Evolutionary conservation across 2,888 invertebrate species (phyloP).

Genomic region (Imbricaverruca yamaguchii): DNA sequence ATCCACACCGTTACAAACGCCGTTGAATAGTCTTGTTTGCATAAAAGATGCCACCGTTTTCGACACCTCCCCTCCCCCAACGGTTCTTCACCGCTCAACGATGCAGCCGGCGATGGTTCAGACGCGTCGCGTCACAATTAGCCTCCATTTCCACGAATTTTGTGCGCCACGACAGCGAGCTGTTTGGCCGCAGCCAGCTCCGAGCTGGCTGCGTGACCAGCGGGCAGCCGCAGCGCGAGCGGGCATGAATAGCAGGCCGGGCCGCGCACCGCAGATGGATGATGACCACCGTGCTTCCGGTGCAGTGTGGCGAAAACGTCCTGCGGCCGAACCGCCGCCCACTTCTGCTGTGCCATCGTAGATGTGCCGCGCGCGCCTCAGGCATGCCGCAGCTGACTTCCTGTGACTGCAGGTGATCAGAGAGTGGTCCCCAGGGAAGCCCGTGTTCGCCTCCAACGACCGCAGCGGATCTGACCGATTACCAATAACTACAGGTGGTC

Average conservation of each 20-base stretch:
- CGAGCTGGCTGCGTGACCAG: background rate
- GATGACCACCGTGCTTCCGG: background rate
- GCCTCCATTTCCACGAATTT: background rate
- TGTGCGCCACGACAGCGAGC: background rate
- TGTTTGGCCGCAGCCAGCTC: background rate
- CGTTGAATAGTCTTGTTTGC: background rate
- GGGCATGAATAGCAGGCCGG: background rate
- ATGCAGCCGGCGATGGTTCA: too few species aligned
- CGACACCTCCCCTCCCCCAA: too few species aligned
- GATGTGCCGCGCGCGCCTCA: too few species aligned
- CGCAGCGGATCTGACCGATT: background rate
- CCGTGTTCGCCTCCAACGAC: too few species aligned
- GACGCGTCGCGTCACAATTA: background rate
- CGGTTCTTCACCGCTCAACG: too few species aligned
- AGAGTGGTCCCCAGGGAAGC: too few species aligned
- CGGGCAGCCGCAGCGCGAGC: background rate
- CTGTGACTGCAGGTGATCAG: too few species aligned
- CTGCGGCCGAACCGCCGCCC: background rate
- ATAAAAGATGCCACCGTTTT: too few species aligned
- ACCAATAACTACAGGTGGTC: background rate
- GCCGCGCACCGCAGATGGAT: background rate
- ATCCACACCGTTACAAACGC: background rate
- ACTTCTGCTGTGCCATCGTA: too few species aligned
- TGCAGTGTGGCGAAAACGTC: background rate
- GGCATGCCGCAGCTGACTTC: too few species aligned